phyloP scores from a whole-genome alignment of 2,797 vertebrate species.

The Picus viridis region DNA sequence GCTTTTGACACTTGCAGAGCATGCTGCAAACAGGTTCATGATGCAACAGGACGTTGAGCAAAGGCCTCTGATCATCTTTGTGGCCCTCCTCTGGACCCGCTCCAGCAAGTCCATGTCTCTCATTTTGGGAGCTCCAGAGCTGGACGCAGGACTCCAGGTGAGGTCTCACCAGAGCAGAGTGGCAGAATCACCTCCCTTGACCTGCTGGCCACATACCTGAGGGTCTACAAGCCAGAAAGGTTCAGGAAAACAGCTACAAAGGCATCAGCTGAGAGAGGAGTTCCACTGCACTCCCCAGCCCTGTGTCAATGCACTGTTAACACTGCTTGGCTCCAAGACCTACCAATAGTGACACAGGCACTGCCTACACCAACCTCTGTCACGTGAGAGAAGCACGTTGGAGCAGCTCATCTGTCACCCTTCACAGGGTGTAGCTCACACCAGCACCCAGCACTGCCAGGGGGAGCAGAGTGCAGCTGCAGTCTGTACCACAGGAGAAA shows the following conservation, averaged over 20 bases:
- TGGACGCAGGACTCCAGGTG: too few species aligned
- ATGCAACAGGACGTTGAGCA: not conserved
- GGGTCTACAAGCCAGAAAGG: not conserved
- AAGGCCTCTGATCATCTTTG: not conserved
- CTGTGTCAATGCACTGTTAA: not conserved
- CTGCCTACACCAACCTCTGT: not conserved
- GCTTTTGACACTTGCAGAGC: not conserved
- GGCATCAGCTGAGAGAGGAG: not conserved
- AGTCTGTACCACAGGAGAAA: not conserved
- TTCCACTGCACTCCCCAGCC: not conserved
- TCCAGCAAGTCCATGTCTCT: too few species aligned
- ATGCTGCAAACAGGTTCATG: not conserved
- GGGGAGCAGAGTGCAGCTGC: not conserved
- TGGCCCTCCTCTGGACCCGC: too few species aligned
- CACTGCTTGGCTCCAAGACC: not conserved
- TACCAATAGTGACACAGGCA: slow-evolving; percentile 9
- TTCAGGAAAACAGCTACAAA: not conserved
- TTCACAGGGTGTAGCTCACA: not conserved
- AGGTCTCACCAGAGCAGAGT: too few species aligned
- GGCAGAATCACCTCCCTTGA: too few species aligned
- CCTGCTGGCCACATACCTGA: not conserved
- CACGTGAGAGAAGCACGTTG: not conserved
- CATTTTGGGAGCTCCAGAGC: too few species aligned
- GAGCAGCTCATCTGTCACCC: not conserved
- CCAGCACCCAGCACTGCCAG: not conserved